Evolutionary conservation across 2,888 invertebrate genomes (phyloP).

Genomic region (Acrobasis suavella): DNA sequence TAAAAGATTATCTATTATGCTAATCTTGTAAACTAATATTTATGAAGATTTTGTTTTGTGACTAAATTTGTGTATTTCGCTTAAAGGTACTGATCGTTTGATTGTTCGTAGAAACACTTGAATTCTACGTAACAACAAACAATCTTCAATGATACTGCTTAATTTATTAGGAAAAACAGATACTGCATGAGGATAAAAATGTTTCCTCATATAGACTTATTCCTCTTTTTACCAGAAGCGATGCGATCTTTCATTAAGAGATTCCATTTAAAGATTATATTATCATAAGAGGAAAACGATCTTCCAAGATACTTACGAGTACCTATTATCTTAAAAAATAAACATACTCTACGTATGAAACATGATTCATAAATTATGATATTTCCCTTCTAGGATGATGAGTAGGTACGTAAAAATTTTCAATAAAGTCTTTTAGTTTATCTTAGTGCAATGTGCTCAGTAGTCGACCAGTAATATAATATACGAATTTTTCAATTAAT

Average conservation of each 20-base stretch:
- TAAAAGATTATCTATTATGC: too few relatives aligned
- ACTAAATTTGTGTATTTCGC: too few relatives aligned
- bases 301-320: neutral
- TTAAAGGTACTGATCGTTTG: too few relatives aligned
- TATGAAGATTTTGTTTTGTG: too few relatives aligned
- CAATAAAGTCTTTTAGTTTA: too few relatives aligned
- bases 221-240: neutral
- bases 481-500: too few relatives aligned
- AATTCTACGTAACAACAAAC: neutral
- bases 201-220: neutral
- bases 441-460: too few relatives aligned
- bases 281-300: conserved; percentile 6
- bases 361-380: neutral
- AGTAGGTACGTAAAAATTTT: too few relatives aligned
- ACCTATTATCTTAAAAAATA: neutral
- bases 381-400: too few relatives aligned
- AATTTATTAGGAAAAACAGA: neutral
- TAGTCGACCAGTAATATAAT: too few relatives aligned
- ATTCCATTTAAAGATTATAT: neutral
- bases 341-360: neutral
- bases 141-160: neutral
- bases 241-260: neutral
- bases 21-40: too few relatives aligned
- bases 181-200: neutral
- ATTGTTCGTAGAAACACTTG: too few relatives aligned